Evolutionary conservation across 2,797 vertebrate species (phyloP).

Genomic region (Gila robusta): DNA sequence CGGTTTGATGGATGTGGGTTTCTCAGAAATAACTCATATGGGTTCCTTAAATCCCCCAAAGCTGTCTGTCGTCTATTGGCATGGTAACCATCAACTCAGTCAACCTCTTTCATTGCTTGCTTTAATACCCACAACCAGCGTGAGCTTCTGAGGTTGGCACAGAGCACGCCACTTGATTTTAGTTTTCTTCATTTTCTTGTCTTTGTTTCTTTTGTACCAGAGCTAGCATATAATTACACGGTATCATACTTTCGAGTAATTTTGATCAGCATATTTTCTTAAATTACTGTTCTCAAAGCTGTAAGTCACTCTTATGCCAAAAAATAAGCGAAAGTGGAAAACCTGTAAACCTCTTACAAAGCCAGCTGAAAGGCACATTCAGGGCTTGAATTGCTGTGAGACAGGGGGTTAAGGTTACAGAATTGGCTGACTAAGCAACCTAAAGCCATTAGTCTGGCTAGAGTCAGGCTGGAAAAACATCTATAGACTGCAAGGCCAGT

Average conservation of each 20-base stretch:
- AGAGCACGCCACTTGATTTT: neutral
- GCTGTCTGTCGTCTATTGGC: constrained; percentile 67
- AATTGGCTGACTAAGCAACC: constrained; percentile 56
- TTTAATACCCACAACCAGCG: constrained; percentile 9
- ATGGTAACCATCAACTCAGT: constrained; percentile 64
- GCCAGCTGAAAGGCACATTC: constrained; percentile 61
- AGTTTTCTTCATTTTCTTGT: neutral
- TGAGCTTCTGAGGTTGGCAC: constrained; percentile 7
- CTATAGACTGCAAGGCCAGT: constrained; percentile 16
- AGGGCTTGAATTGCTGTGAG: constrained; percentile 67
- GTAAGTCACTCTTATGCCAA: constrained; percentile 22
- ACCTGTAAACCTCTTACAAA: constrained; percentile 73
- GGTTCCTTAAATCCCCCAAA: constrained; percentile 53
- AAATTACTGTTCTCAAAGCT: constrained; percentile 35
- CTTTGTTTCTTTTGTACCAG: constrained; percentile 10
- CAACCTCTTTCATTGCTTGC: constrained; percentile 11
- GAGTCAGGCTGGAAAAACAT: neutral
- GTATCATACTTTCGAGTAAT: neutral
- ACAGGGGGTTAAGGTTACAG: constrained; percentile 67
- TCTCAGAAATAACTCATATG: constrained; percentile 48
- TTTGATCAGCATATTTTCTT: constrained; percentile 6
- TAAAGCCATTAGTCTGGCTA: constrained; percentile 35
- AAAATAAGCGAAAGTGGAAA: constrained; percentile 55
- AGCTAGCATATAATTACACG: neutral
- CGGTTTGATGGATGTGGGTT: neutral